Conservation (phyloP, 2,888 invertebrate species). For the Microplitis manilae region DNA sequence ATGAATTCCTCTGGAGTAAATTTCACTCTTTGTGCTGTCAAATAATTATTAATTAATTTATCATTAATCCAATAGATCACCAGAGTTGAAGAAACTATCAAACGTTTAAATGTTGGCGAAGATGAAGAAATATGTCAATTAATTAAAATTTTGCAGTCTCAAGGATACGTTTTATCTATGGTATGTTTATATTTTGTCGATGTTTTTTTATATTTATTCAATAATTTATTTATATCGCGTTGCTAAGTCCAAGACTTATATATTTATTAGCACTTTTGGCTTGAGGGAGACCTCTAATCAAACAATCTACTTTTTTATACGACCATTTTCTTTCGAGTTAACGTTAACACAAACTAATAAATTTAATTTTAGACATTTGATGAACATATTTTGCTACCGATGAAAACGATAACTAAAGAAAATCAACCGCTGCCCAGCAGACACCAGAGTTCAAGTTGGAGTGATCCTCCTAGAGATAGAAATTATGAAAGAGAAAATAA, state of each 20-base stretch:
- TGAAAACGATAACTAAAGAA: slow-evolving; percentile 2
- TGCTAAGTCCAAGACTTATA: too few relatives aligned
- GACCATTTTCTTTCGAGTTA: too few relatives aligned
- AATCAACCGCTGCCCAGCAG: neutral
- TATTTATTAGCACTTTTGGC: too few relatives aligned
- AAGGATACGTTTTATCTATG: slow-evolving; percentile 73
- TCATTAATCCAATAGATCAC: slow-evolving; percentile 72
- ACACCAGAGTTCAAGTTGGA: neutral
- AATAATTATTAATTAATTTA: too few relatives aligned
- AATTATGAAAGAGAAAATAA: neutral
- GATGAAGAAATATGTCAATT: slow-evolving; percentile 75
- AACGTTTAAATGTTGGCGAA: slow-evolving; percentile 74
- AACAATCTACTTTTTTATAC: too few relatives aligned
- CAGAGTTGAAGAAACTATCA: slow-evolving; percentile 72
- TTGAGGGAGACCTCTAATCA: too few relatives aligned
- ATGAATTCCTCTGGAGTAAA: too few relatives aligned
- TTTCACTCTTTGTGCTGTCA: too few relatives aligned
- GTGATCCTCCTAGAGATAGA: neutral
- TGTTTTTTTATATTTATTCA: slow-evolving; percentile 24
- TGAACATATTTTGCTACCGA: slow-evolving; percentile 55
- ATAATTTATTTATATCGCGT: slow-evolving; percentile 32
- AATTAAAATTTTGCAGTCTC: slow-evolving; percentile 74
- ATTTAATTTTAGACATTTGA: slow-evolving; percentile 67
- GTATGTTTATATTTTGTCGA: slow-evolving; percentile 59
- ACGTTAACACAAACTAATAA: too few relatives aligned